phyloP scores from a whole-genome alignment of 2,797 vertebrate genomes.

The Microctenopoma lineatum region DNA sequence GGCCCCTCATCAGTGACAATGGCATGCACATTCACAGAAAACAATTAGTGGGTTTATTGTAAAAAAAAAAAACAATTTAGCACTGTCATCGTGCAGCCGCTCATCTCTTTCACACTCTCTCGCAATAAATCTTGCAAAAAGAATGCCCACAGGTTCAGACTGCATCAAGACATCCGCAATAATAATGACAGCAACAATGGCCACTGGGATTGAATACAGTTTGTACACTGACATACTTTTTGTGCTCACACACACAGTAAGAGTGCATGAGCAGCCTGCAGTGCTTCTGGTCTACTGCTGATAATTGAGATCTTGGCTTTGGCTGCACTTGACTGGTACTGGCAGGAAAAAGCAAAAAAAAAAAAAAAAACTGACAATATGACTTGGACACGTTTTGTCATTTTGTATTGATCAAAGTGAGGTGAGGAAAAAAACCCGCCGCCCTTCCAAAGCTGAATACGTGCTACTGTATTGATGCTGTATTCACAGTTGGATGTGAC shows the following conservation, averaged over 20 bases:
- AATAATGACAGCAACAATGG: conserved; percentile 5
- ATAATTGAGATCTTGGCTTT: conserved; percentile 43
- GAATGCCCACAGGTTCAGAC: conserved; percentile 1
- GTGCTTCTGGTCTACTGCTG: conserved; percentile 38
- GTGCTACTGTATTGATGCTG: conserved; percentile 52
- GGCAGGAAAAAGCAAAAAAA: conserved; percentile 4
- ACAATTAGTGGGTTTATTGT: conserved; percentile 38
- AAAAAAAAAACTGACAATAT: conserved; percentile 26
- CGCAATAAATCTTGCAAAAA: not conserved
- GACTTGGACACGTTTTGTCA: conserved; percentile 38
- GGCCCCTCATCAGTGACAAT: conserved; percentile 43
- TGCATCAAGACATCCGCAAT: conserved; percentile 6
- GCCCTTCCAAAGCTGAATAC: conserved; percentile 32
- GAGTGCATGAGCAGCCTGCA: conserved; percentile 33
- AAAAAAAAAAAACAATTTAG: not conserved
- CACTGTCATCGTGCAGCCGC: not conserved
- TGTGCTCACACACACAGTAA: conserved; percentile 25
- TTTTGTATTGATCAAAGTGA: conserved; percentile 58
- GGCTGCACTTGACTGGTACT: conserved; percentile 17
- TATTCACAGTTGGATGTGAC: conserved; percentile 60
- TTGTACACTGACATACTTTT: conserved; percentile 15
- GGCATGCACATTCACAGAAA: conserved; percentile 36
- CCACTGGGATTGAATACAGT: conserved; percentile 19
- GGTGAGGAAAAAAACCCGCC: conserved; percentile 38
- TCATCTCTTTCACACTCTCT: not conserved